Base-by-base conservation (phyloP, 2,888 invertebrate species). In the Megastigmus dorsalis region DNA sequence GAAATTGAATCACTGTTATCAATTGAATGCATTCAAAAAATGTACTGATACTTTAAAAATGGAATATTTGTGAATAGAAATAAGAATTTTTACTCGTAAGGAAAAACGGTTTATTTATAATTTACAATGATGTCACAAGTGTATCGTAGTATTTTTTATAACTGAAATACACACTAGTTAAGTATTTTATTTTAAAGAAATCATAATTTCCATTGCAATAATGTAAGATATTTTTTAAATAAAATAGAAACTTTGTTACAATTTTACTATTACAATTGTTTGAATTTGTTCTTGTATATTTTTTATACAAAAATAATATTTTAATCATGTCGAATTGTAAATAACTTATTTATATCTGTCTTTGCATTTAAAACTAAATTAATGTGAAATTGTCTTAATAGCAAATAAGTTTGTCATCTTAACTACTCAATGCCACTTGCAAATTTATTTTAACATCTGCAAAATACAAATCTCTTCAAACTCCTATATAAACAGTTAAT, bases 161-260 rank as follows among this genome's bases (percentile, higher is more conserved):
- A 20, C 38, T 45, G 38, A 45, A 62, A 30, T 45, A 45, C 13
- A 23, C 15, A 55, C 33, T 55, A 55, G 54, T 30, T 54, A 54
- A 30, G 4, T 41, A 41, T 45, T 62, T 43, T 28, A 15, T 38
- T 55, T 36, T n/a, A 33, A 55, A 20, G 23, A n/a, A n/a, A n/a
- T n/a, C n/a, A 60, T 52, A 26, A 38, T 60, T 60, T 59, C 18
- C 15, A 52, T 41, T 41, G 10, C 10, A 28, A 28, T 67, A 67
- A 33, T 41, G 41, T 55, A 67, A 50, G 43, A 55, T 55, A 48
- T 54, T 36, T 43, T 45, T 38, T 23, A 45, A 45, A 43, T 55
- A 63, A 62, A 63, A 48, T 63, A 26, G 43, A 30, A 9, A 43
- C 15, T 50, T 62, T 69, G 36, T 54, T 69, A 69, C 23, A 52